A percentile compares a stretch with the other conserved stretches of the same genome.
Evolutionary conservation across 1,140 invertebrate genomes (phyloP).

Genomic region (Myzus persicae): DNA sequence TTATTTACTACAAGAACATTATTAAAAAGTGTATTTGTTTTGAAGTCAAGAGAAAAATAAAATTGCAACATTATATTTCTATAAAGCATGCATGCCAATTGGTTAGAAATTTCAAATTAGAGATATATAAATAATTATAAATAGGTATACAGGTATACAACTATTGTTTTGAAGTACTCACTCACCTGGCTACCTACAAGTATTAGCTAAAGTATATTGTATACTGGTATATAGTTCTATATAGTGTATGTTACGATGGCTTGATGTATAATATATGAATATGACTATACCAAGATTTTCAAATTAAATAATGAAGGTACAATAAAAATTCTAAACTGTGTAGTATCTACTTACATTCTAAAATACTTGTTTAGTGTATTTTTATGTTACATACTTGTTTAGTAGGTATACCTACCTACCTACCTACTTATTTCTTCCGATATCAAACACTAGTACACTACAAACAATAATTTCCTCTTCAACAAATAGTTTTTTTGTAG

Average conservation of each 20-base stretch:
- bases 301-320: neutral
- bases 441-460: neutral
- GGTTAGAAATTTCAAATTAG: neutral
- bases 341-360: no score
- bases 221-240: neutral
- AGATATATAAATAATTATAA: slow-evolving; percentile 4
- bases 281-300: neutral
- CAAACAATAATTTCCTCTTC: neutral
- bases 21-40: neutral
- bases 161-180: no score
- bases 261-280: neutral
- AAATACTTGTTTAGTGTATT: neutral
- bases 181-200: no score
- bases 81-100: neutral
- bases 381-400: neutral
- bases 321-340: neutral
- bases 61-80: neutral
- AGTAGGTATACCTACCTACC: no score
- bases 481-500: neutral
- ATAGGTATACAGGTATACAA: neutral
- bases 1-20: neutral
- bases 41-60: neutral
- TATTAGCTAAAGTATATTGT: no score
- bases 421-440: neutral
- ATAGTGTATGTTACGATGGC: neutral